These are phyloP conservation scores for Parascotia fuliginaria DNA, from an alignment of 2,888 invertebrate species.

Conservation along the genomic window DNA sequence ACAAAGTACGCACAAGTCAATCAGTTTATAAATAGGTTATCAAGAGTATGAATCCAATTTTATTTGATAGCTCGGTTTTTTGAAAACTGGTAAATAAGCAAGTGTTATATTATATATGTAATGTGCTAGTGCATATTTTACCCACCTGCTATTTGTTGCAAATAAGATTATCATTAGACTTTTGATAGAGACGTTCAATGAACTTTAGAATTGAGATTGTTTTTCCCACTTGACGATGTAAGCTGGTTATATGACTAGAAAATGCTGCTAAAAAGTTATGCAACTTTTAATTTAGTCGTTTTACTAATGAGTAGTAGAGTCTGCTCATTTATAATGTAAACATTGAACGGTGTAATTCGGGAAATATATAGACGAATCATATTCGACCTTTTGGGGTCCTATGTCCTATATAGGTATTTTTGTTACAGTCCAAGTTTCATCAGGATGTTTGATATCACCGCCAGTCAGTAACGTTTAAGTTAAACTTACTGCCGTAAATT, in stretches of 20 bases:
- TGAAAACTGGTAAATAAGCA: conserved; percentile 28
- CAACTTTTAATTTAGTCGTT: no score
- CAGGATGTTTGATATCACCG: no score
- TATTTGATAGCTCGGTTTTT: conserved; percentile 42
- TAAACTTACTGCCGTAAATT: conserved; percentile 15
- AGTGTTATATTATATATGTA: conserved; percentile 9
- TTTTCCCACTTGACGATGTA: background rate
- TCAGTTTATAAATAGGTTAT: conserved; percentile 49
- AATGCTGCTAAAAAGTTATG: no score
- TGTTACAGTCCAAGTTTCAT: no score
- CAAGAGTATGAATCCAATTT: conserved; percentile 42
- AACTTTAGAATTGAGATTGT: background rate
- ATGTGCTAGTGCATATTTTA: conserved; percentile 14
- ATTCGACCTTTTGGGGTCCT: no score
- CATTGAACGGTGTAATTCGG: no score
- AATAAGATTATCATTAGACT: no score
- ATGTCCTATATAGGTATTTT: no score
- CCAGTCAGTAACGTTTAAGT: background rate
- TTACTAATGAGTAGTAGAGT: no score
- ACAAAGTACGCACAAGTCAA: conserved; percentile 21
- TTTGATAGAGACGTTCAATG: background rate
- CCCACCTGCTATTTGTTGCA: conserved; percentile 20
- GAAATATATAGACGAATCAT: no score
- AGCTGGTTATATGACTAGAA: no score
- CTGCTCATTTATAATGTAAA: no score